These are phyloP conservation scores for Hydractinia symbiolongicarpus DNA, from an alignment of 30 jellyfish, hydroid and myxozoan species.

Conservation along the genomic window DNA sequence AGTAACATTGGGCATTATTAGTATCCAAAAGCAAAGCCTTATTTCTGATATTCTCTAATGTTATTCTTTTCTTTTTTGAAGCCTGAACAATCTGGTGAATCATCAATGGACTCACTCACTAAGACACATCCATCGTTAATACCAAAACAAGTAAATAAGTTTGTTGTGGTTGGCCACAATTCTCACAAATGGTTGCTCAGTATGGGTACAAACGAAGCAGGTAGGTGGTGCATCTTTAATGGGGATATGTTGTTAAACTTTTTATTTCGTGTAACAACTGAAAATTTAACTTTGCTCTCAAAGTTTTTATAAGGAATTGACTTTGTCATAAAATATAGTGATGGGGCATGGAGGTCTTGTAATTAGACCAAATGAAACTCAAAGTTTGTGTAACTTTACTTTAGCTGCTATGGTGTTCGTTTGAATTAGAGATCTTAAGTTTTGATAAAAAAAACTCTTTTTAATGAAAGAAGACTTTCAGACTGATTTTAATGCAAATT, in stretches of 20 bases:
- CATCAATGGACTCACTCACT: slow-evolving; percentile 6
- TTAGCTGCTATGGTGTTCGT: too few species aligned
- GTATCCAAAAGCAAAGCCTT: neutral
- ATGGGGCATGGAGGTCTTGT: too few species aligned
- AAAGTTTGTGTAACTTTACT: too few species aligned
- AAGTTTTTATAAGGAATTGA: too few species aligned
- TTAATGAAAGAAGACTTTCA: neutral
- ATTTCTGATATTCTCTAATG: neutral
- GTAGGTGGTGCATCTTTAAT: slow-evolving; percentile 1
- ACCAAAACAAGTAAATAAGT: slow-evolving; percentile 54
- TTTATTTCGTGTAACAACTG: too few species aligned
- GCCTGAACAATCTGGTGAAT: slow-evolving; percentile 14
- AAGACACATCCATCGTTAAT: slow-evolving; percentile 29
- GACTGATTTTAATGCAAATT: neutral
- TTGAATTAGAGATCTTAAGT: too few species aligned
- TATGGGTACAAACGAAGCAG: slow-evolving; percentile 63
- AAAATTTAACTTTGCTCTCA: too few species aligned
- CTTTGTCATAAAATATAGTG: too few species aligned
- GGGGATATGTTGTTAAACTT: too few species aligned
- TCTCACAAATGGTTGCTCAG: slow-evolving; percentile 84
- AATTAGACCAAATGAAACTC: too few species aligned
- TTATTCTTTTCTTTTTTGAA: neutral
- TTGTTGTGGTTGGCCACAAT: slow-evolving; percentile 73
- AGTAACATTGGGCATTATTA: too few species aligned
- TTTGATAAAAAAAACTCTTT: too few species aligned